phyloP scores from a whole-genome alignment of 2,113 vertebrate species.

The Zosterops borbonicus region DNA sequence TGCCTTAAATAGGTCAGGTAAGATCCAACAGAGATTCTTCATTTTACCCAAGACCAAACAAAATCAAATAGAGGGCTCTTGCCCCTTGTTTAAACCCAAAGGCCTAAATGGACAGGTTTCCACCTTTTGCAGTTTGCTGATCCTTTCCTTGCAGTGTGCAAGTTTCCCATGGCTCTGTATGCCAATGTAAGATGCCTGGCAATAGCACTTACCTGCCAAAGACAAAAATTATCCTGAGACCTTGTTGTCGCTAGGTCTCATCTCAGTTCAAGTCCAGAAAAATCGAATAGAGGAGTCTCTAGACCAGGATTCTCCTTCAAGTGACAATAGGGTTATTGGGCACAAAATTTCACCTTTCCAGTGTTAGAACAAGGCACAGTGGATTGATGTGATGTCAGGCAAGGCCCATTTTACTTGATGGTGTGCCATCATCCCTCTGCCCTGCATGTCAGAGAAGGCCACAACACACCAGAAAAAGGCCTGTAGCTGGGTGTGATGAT shows the following conservation, averaged over 20 bases:
- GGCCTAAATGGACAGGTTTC: background rate
- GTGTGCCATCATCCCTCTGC: background rate
- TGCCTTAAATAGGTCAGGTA: background rate
- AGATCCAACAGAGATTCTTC: background rate
- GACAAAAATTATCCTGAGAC: background rate
- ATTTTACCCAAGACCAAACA: background rate
- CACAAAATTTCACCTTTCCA: background rate
- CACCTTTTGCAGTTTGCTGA: background rate
- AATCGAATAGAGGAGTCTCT: background rate
- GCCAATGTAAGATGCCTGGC: background rate
- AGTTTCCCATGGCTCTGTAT: background rate
- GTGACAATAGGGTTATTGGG: background rate
- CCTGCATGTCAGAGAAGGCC: background rate
- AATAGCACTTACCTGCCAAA: background rate
- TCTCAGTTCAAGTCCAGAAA: background rate
- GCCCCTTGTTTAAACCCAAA: background rate
- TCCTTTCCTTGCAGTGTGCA: background rate
- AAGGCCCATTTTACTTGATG: background rate
- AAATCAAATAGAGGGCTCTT: background rate
- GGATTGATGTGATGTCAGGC: background rate
- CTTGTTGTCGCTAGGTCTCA: background rate
- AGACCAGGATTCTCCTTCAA: background rate
- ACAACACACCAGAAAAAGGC: background rate
- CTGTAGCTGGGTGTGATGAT: background rate
- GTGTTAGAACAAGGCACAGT: background rate